Evolutionary conservation across 2,113 vertebrate genomes (phyloP).

Genomic region (Pomatorhinus ruficollis): DNA sequence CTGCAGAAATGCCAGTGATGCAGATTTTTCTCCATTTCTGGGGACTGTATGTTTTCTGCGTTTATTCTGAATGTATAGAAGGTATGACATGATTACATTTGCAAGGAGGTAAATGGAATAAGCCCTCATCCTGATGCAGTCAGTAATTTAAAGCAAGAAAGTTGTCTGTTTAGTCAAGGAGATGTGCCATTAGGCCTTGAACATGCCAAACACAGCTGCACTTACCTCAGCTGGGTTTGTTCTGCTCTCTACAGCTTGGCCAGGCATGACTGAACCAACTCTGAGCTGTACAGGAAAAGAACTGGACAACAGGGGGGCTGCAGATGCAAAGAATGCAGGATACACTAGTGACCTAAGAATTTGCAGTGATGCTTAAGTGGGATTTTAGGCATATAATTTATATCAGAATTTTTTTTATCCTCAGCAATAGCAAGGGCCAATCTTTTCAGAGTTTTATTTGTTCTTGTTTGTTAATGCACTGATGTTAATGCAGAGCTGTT

Average conservation of each 20-base stretch:
- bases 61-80: neutral
- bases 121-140: neutral
- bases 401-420: neutral
- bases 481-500: neutral
- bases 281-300: neutral
- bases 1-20: neutral
- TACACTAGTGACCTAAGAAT: neutral
- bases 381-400: neutral
- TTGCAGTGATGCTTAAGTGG: neutral
- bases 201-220: neutral
- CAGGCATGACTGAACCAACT: fast-evolving
- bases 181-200: neutral
- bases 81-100: neutral
- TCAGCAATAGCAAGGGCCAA: neutral
- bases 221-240: neutral
- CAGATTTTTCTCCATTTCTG: neutral
- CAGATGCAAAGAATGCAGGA: neutral
- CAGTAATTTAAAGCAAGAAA: neutral
- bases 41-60: fast-evolving
- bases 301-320: neutral
- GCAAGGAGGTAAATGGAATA: neutral
- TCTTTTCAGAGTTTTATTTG: neutral
- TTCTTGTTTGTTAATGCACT: neutral
- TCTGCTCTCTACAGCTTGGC: neutral
- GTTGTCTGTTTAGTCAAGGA: neutral